Evolutionary conservation across 2,113 vertebrate species (phyloP).

Genomic region (Lota lota): DNA sequence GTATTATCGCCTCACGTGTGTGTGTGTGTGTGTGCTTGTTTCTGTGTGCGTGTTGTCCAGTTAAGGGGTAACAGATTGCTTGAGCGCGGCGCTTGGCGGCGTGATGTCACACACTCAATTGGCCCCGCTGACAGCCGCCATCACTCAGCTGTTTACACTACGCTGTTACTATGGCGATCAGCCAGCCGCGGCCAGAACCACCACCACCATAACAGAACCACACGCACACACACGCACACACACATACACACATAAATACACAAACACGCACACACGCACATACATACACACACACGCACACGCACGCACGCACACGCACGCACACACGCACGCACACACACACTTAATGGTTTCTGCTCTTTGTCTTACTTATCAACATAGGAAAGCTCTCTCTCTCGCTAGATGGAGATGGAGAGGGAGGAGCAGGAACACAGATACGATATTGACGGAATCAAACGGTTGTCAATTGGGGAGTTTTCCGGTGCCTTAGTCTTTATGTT

Average conservation of each 20-base stretch:
- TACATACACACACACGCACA: conserved; percentile 18
- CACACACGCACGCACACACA: conserved; percentile 25
- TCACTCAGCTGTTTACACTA: conserved; percentile 57
- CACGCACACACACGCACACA: not conserved
- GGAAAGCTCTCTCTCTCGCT: conserved; percentile 52
- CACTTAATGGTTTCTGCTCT: conserved; percentile 18
- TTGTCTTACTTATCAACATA: conserved; percentile 55
- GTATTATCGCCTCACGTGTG: conserved; percentile 24
- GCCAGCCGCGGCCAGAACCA: not conserved
- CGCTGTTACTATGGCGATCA: conserved; percentile 22
- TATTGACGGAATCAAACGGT: not conserved
- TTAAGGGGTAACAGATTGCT: conserved; percentile 71
- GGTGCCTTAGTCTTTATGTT: too few species aligned
- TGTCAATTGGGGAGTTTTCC: too few species aligned
- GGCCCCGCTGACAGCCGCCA: conserved; percentile 68
- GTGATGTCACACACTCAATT: conserved; percentile 77
- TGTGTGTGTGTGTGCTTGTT: not conserved
- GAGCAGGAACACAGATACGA: conserved; percentile 20
- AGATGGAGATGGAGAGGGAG: not conserved
- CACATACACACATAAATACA: too few species aligned
- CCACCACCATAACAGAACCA: not conserved
- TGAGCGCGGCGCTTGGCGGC: conserved; percentile 61
- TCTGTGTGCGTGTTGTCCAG: conserved; percentile 26
- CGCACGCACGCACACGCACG: not conserved
- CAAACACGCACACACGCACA: not conserved